Evolutionary conservation across 1,140 invertebrate genomes (phyloP).

Genomic region (Scaptomyza hsui): DNA sequence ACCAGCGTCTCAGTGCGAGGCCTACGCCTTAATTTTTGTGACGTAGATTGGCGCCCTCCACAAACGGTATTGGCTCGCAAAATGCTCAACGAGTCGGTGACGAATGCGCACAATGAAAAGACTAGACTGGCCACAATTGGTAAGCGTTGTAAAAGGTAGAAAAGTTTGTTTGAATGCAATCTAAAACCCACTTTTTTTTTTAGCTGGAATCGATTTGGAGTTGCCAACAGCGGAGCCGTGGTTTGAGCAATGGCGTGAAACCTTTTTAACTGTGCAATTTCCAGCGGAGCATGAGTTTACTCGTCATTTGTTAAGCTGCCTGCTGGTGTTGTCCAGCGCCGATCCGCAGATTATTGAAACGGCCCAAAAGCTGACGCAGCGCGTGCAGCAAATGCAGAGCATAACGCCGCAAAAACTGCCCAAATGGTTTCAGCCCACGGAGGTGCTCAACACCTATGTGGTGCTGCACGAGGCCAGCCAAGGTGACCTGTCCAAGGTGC

Average conservation of each 20-base stretch:
- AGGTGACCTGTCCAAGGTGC: slow-evolving; percentile 85
- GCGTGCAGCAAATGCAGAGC: slow-evolving; percentile 91
- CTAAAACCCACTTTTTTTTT: slow-evolving; percentile 7
- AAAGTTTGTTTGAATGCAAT: neutral
- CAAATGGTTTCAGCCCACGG: slow-evolving; percentile 95
- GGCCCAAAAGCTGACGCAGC: slow-evolving; percentile 90
- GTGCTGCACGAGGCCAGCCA: slow-evolving; percentile 91
- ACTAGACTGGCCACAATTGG: slow-evolving; percentile 85
- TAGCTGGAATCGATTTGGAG: slow-evolving; percentile 85
- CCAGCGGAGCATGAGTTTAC: slow-evolving; percentile 98
- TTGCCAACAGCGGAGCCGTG: slow-evolving; percentile 93
- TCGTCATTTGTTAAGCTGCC: slow-evolving; percentile 95
- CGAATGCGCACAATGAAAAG: slow-evolving; percentile 88
- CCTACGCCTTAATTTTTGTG: slow-evolving; percentile 91
- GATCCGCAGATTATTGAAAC: slow-evolving; percentile 92
- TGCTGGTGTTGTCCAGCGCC: slow-evolving; percentile 92
- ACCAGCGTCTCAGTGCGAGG: slow-evolving; percentile 89
- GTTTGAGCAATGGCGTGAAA: slow-evolving; percentile 98
- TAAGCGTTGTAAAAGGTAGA: slow-evolving; percentile 24
- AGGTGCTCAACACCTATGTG: slow-evolving; percentile 94
- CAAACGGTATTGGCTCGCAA: slow-evolving; percentile 93
- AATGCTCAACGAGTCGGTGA: slow-evolving; percentile 94
- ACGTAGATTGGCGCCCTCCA: slow-evolving; percentile 92
- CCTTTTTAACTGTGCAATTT: slow-evolving; percentile 94
- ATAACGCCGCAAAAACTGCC: slow-evolving; percentile 90